These are phyloP conservation scores for Dryobates pubescens DNA, from an alignment of 2,797 vertebrate genomes.

Conservation along the genomic window DNA sequence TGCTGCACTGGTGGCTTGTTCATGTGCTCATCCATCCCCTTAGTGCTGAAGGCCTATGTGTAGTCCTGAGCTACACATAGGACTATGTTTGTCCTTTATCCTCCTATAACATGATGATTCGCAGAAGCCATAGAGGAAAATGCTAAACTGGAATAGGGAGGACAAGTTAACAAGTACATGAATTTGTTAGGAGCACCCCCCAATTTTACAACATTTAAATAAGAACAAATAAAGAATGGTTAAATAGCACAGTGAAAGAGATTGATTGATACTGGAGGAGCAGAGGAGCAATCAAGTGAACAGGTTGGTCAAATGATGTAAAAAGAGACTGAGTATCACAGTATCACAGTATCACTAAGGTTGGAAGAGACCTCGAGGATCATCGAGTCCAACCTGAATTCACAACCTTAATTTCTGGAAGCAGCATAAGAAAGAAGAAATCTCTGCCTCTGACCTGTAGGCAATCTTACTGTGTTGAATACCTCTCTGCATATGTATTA, in stretches of 20 bases:
- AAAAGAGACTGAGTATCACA: neutral
- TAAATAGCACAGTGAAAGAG: neutral
- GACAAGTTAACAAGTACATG: neutral
- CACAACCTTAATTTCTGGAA: too few relatives aligned
- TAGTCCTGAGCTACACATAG: conserved; percentile 6
- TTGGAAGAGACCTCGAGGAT: too few relatives aligned
- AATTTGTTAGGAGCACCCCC: neutral
- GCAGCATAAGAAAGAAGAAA: too few relatives aligned
- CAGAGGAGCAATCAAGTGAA: neutral
- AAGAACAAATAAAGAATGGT: neutral
- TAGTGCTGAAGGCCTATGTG: conserved; percentile 6
- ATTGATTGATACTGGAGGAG: neutral
- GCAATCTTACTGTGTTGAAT: too few relatives aligned
- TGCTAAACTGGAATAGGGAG: neutral
- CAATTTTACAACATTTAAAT: neutral
- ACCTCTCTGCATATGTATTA: too few relatives aligned
- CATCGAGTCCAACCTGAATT: too few relatives aligned
- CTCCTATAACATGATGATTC: neutral
- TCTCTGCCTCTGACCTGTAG: too few relatives aligned
- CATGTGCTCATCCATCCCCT: neutral
- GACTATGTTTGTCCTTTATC: neutral
- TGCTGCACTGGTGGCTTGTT: neutral
- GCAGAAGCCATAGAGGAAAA: neutral
- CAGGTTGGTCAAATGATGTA: neutral
- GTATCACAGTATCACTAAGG: too few relatives aligned